These are phyloP conservation scores for Phrynocephalus forsythii DNA, from an alignment of 2,797 vertebrate genomes.

Conservation along the genomic window DNA sequence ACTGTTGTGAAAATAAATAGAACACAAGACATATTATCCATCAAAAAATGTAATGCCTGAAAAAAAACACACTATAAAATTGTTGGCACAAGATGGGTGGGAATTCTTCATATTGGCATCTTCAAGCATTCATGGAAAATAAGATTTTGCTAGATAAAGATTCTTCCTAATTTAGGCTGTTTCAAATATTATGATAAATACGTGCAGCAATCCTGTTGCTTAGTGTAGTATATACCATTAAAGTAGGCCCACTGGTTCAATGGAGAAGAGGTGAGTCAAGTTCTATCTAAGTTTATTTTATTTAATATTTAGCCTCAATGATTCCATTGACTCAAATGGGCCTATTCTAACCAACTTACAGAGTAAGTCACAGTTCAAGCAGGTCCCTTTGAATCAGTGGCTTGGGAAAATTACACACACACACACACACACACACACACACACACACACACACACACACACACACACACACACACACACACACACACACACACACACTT, in stretches of 20 bases:
- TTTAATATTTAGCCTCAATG: too few relatives aligned
- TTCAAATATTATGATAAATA: slow-evolving; percentile 12
- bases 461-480: too few relatives aligned
- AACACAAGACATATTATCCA: neutral
- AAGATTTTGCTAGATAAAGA: neutral
- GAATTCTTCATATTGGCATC: neutral
- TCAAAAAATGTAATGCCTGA: neutral
- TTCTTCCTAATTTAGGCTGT: neutral
- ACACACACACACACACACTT: too few relatives aligned
- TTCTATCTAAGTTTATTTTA: too few relatives aligned
- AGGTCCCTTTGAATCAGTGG: too few relatives aligned
- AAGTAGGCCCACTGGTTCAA: neutral
- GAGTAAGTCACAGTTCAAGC: too few relatives aligned
- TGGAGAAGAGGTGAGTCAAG: neutral
- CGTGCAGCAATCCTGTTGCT: neutral
- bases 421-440: too few relatives aligned
- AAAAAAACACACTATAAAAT: neutral
- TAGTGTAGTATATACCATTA: too few relatives aligned
- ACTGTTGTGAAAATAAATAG: neutral
- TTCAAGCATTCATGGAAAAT: slow-evolving; percentile 1
- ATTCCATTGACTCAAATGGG: too few relatives aligned
- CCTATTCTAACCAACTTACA: too few relatives aligned
- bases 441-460: too few relatives aligned
- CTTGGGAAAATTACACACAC: too few relatives aligned
- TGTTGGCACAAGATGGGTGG: neutral